Evolutionary conservation across 2,797 vertebrate genomes (phyloP), one percentile per base, ranked within the genome.

Genomic region (Sebastes oblongus): DNA sequence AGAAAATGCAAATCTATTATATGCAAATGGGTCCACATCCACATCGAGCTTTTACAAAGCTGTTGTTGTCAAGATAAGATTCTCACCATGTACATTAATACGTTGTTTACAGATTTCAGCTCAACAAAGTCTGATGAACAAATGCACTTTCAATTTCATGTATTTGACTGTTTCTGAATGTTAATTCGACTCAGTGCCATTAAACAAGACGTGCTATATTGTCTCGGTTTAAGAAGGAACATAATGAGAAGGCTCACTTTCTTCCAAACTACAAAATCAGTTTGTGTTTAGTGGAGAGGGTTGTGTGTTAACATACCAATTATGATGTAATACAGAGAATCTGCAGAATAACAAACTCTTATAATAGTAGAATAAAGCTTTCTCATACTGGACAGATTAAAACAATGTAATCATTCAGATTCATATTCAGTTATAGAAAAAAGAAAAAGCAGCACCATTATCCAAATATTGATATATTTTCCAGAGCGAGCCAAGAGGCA

Each of bases 161-260:
- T 70, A 54, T 61, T 73, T 75, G 2, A 73, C 30, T 68, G 71
- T 70, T 72, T 80, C 36, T 79, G 62, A 81, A 75, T 75, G 69
- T 60, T 75, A 80, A 85, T 85, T 80, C 56, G 67, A 77, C 30
- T 71, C 54, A 52, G 61, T 42, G 54, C 66, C 72, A 66, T 78
- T 84, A 80, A 82, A 76, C n/a, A 60, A 85, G 70, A 77, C 12
- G 52, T 54, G n/a, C 62, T 85, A 60, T 52, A 77, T 75, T 78
- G 32, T 85, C 73, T 82, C 13, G 56, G 54, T 72, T 81, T 58
- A 42, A 56, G 59, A 80, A 54, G 22, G 9, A 75, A 60, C 52
- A 42, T 29, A 30, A 70, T 27, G 20, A 64, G 62, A 34, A 29
- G 39, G 32, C 52, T 77, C 52, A 46, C n/a, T 60, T 60, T 34